phyloP scores from a whole-genome alignment of 2,888 invertebrate species.

The Augochlorella aurata region DNA sequence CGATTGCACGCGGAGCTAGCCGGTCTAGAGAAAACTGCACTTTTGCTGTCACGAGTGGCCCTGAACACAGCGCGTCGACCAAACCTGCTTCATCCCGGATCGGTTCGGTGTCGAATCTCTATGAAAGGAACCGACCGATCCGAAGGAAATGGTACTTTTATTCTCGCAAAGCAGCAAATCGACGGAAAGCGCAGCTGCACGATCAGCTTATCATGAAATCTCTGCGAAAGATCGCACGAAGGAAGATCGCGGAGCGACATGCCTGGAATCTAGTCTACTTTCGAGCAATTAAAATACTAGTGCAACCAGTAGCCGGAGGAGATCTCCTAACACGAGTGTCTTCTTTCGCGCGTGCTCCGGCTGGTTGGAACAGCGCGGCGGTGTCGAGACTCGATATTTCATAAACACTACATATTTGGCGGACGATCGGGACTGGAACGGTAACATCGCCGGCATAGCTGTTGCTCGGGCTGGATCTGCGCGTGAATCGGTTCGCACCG shows the following conservation, averaged over 20 bases:
- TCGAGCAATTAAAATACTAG: conserved; percentile 16
- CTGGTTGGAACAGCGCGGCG: background rate
- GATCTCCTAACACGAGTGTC: background rate
- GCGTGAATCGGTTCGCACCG: background rate
- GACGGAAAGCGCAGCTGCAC: background rate
- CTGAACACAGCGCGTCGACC: too few relatives aligned
- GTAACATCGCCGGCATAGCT: background rate
- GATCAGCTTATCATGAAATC: background rate
- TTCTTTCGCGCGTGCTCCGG: conserved; percentile 1
- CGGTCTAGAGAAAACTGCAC: background rate
- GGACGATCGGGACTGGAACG: background rate
- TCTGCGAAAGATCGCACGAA: background rate
- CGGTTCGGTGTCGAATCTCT: too few relatives aligned
- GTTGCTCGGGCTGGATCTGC: background rate
- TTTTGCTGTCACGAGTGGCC: background rate
- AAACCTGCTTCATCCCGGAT: too few relatives aligned
- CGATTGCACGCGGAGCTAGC: background rate
- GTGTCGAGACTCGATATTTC: background rate
- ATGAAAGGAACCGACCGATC: background rate
- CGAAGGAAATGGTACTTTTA: too few relatives aligned
- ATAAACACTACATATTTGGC: background rate
- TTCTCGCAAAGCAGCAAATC: background rate
- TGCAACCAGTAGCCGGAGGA: background rate
- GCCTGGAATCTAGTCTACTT: background rate
- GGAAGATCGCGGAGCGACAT: background rate